Evolutionary conservation across 2,888 invertebrate genomes (phyloP).

Genomic region (Hydriomena furcata): DNA sequence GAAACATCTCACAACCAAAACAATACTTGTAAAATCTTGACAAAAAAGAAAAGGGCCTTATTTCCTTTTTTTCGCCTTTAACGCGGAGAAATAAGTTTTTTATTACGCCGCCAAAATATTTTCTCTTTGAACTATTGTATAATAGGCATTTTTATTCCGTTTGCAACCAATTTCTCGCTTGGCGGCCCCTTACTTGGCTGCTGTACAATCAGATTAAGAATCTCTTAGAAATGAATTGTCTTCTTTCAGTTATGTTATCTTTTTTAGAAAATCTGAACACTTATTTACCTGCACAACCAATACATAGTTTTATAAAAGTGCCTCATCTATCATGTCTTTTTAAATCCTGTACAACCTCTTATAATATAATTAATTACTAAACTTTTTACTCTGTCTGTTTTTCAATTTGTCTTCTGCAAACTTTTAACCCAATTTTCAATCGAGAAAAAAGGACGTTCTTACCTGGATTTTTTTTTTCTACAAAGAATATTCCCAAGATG

Average conservation of each 20-base stretch:
- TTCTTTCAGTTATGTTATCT: slow-evolving; percentile 5
- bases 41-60: slow-evolving; percentile 33
- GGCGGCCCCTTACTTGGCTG: slow-evolving; percentile 30
- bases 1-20: slow-evolving; percentile 37
- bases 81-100: slow-evolving; percentile 37
- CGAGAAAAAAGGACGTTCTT: too few species aligned
- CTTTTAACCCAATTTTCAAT: slow-evolving; percentile 1
- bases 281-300: background rate
- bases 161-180: slow-evolving; percentile 37
- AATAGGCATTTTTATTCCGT: slow-evolving; percentile 36
- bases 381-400: slow-evolving; percentile 20
- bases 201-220: slow-evolving; percentile 36
- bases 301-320: slow-evolving; percentile 3
- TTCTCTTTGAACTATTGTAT: slow-evolving; percentile 38
- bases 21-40: slow-evolving; percentile 37
- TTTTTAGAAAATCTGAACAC: slow-evolving; percentile 1
- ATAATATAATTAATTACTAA: slow-evolving; percentile 24
- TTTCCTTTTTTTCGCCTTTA: slow-evolving; percentile 37
- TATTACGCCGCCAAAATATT: slow-evolving; percentile 32
- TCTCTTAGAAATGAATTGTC: slow-evolving; percentile 17
- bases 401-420: slow-evolving; percentile 14
- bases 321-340: slow-evolving; percentile 12
- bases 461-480: too few species aligned
- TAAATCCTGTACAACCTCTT: slow-evolving; percentile 16
- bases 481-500: too few species aligned